Percentiles rank a stretch among this genome's conserved stretches.
Evolutionary conservation across 2,113 vertebrate genomes (phyloP).

Genomic region (Urocolius indicus): DNA sequence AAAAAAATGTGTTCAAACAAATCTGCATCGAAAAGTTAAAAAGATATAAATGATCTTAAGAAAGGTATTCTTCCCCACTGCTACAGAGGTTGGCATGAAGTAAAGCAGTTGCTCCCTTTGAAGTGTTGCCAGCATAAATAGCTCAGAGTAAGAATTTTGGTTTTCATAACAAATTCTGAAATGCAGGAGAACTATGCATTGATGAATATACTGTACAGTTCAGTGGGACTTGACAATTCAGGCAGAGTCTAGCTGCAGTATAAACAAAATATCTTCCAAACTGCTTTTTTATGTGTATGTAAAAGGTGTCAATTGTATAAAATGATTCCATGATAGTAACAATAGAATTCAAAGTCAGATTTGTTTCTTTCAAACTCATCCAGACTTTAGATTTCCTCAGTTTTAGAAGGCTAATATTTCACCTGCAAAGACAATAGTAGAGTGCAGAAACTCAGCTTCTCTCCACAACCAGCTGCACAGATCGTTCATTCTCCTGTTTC

Average conservation of each 20-base stretch:
- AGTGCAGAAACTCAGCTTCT: background rate
- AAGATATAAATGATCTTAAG: constrained; percentile 62
- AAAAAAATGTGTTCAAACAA: constrained; percentile 68
- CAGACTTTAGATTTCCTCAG: constrained; percentile 6
- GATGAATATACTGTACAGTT: constrained; percentile 48
- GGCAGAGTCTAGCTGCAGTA: constrained; percentile 33
- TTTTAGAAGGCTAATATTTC: constrained; percentile 25
- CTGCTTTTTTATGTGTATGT: background rate
- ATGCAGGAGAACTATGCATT: constrained; percentile 57
- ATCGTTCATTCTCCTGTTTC: background rate
- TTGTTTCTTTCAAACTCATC: constrained; percentile 30
- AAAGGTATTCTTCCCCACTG: constrained; percentile 62
- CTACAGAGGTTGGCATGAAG: constrained; percentile 64
- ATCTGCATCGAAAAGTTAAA: constrained; percentile 57
- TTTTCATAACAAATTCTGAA: constrained; percentile 72
- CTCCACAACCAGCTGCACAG: background rate
- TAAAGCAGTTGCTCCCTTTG: constrained; percentile 55
- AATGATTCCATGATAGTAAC: constrained; percentile 2
- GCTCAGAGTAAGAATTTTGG: constrained; percentile 62
- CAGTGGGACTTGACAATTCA: constrained; percentile 32
- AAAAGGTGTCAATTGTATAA: constrained; percentile 45
- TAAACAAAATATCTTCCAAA: constrained; percentile 63
- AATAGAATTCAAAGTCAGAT: constrained; percentile 43
- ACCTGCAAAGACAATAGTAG: constrained; percentile 61
- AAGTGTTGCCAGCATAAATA: constrained; percentile 71